phyloP scores from a whole-genome alignment of 53 echinoderm and acorn worm species.

The Luidia sarsii region DNA sequence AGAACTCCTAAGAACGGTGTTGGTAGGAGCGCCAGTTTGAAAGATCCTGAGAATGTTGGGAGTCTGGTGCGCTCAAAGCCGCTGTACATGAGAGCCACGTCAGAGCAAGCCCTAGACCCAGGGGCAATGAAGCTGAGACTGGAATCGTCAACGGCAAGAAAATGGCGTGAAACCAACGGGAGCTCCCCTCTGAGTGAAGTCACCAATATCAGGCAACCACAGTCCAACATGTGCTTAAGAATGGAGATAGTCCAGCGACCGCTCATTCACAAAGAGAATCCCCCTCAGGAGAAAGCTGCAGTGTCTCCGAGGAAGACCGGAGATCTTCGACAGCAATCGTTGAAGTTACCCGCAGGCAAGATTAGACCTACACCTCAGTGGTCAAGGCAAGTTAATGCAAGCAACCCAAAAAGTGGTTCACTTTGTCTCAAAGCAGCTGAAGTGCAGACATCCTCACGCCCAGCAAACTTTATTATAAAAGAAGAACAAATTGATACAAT shows the following conservation, averaged over 20 bases:
- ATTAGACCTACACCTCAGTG: conserved; percentile 10
- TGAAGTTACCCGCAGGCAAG: conserved; percentile 30
- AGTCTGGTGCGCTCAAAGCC: conserved; percentile 32
- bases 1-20: not conserved
- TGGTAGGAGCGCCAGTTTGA: not conserved
- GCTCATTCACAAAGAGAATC: not conserved
- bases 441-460: not conserved
- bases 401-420: not conserved
- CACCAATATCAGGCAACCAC: conserved; percentile 38
- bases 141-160: conserved; percentile 33
- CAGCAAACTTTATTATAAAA: conserved; percentile 2
- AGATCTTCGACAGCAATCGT: not conserved
- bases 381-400: not conserved
- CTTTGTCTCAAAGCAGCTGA: conserved; percentile 2
- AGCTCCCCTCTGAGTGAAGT: conserved; percentile 30
- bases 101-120: conserved; percentile 50
- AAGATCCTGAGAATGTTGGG: not conserved
- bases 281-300: not conserved
- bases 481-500: conserved; percentile 27
- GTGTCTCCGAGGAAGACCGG: not conserved
- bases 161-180: conserved; percentile 31
- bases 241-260: conserved; percentile 52
- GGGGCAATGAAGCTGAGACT: conserved; percentile 31
- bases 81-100: conserved; percentile 51
- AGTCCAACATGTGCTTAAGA: conserved; percentile 24